phyloP scores from a whole-genome alignment of 1,140 invertebrate genomes.

The Latrodectus geometricus region DNA sequence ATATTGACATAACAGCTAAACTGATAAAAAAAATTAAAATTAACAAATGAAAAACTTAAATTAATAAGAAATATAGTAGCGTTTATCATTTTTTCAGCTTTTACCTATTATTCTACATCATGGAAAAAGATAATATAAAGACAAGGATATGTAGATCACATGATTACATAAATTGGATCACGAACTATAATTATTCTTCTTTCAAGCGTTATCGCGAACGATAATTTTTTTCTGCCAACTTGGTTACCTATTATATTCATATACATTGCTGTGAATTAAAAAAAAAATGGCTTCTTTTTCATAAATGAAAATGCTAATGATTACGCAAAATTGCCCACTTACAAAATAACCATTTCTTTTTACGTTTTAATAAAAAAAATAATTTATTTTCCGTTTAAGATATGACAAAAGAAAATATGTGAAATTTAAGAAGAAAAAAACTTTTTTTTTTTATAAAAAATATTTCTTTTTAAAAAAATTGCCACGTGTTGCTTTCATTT shows the following conservation, averaged over 20 bases:
- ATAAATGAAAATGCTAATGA: background rate
- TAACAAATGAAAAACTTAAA: too few species aligned
- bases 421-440: background rate
- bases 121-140: background rate
- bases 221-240: background rate
- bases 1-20: too few species aligned
- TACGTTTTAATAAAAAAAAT: background rate
- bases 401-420: background rate
- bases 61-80: too few species aligned
- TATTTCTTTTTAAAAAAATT: background rate
- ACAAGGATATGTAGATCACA: background rate
- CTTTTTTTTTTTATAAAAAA: background rate
- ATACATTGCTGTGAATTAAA: background rate
- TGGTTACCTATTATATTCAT: background rate
- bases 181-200: background rate
- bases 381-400: background rate
- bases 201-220: background rate
- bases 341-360: background rate
- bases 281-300: background rate
- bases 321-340: background rate
- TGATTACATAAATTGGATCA: background rate
- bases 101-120: background rate
- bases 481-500: background rate
- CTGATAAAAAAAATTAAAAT: too few species aligned
- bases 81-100: too few species aligned